Evolutionary conservation across 2,113 vertebrate genomes (phyloP), one percentile per base, ranked within the genome.

Genomic region (Anolis sagrei): DNA sequence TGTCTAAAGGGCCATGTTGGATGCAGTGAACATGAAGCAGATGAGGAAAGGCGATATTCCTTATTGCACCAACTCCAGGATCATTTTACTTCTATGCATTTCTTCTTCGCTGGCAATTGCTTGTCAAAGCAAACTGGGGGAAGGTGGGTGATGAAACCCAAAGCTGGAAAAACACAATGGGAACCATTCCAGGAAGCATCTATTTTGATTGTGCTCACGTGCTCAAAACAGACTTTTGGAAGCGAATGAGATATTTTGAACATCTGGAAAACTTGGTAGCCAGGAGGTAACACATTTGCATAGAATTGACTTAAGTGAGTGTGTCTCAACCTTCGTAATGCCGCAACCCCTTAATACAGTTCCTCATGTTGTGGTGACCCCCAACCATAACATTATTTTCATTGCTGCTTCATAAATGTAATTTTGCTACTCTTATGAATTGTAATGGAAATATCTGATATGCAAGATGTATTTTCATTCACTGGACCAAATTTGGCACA

Each of bases 1-100:
- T 39, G 10, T 48, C 79, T 68, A 18, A 77, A 29, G 64, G 54
- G 72, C 23, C 36, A 66, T 72, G 84, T 79, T 75, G 58, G 54
- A 13, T 85, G 49, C 76, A 61, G 66, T 16, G 13, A 79, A 79
- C 51, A 72, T 61, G 51, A 85, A 18, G 36, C 32, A 61, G 49
- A 72, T 36, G 11, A 85, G 76, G 66, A 36, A 85, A 85, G 9
- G 2, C 1, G 66, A 79, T 79, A 44, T 27, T 62, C 72, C 72
- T 85, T 79, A 73, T 85, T 79, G 66, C 76, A n/a, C 76, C 76
- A 79, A 73, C 68, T 61, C 68, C 49, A 27, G 29, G 21, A 79
- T 79, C 36, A 2, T 72, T 68, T 85, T 85, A 85, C 84, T 4
- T 78, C 39, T 73, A 21, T 85, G 49, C 51, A 44, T 13, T 34